Conservation (phyloP, 1,140 invertebrate genomes). For the Condylostylus longicornis region DNA sequence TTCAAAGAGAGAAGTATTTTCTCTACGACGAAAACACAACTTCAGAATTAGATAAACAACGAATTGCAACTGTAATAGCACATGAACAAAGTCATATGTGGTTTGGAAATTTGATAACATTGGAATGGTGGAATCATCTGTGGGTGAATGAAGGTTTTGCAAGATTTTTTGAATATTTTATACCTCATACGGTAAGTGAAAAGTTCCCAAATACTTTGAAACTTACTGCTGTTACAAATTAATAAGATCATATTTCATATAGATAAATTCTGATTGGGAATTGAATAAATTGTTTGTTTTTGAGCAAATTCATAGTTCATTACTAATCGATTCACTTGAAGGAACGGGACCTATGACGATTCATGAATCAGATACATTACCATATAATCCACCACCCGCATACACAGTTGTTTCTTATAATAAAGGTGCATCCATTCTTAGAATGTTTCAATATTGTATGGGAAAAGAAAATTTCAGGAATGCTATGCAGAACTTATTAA, state of each 20-base stretch:
- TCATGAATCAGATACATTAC: slow-evolving; percentile 24
- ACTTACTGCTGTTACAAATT: too few relatives aligned
- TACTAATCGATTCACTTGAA: slow-evolving; percentile 43
- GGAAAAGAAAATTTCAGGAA: slow-evolving; percentile 43
- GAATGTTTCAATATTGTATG: slow-evolving; percentile 57
- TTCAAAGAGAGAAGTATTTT: slow-evolving; percentile 28
- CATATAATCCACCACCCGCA: slow-evolving; percentile 16
- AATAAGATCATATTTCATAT: not conserved
- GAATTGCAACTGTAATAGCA: slow-evolving; percentile 36
- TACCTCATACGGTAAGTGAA: slow-evolving; percentile 35
- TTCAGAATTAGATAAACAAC: slow-evolving; percentile 32
- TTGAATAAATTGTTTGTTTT: slow-evolving; percentile 42
- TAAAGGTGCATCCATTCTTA: slow-evolving; percentile 53
- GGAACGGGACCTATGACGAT: slow-evolving; percentile 44
- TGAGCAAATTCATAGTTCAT: slow-evolving; percentile 46
- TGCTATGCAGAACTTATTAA: slow-evolving; percentile 44
- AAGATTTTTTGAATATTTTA: slow-evolving; percentile 48
- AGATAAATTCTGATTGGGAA: slow-evolving; percentile 32
- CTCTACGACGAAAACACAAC: slow-evolving; percentile 28
- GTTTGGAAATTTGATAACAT: slow-evolving; percentile 52
- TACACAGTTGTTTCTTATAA: slow-evolving; percentile 41
- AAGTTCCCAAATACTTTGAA: not conserved
- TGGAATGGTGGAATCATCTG: slow-evolving; percentile 47
- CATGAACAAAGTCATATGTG: slow-evolving; percentile 52
- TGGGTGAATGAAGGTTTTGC: slow-evolving; percentile 60